Conservation (phyloP, 1,140 invertebrate genomes). For the Cephus cinctus region DNA sequence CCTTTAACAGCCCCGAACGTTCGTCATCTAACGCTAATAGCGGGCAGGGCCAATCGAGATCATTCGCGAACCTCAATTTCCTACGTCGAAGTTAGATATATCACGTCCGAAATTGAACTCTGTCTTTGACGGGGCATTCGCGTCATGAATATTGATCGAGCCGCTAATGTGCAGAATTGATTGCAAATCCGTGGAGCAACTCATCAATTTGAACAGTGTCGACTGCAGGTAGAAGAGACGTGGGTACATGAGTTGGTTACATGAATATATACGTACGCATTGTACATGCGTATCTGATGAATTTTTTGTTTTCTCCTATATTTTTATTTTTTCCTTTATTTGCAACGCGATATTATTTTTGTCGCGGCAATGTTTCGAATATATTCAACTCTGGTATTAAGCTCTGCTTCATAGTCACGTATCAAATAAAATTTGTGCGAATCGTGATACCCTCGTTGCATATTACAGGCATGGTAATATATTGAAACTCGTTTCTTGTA, state of each 20-base stretch:
- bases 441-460: no score
- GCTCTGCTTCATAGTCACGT: no score
- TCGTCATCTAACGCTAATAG: constrained; percentile 10
- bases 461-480: no score
- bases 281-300: background rate
- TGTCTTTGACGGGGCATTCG: constrained; percentile 42
- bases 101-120: constrained; percentile 45
- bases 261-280: no score
- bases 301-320: background rate
- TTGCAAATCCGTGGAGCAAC: constrained; percentile 27
- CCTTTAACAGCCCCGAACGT: no score
- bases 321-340: no score
- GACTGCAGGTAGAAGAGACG: constrained; percentile 29
- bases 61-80: constrained; percentile 33
- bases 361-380: no score
- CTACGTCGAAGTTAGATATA: constrained; percentile 34
- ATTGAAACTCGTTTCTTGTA: no score
- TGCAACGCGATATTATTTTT: no score
- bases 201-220: constrained; percentile 38
- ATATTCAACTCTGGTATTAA: no score
- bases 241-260: no score
- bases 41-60: background rate
- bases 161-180: constrained; percentile 40
- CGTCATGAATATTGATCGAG: constrained; percentile 49
- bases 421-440: no score